These are phyloP conservation scores for Archilochus colubris DNA, from an alignment of 2,113 vertebrate species.

Conservation along the genomic window DNA sequence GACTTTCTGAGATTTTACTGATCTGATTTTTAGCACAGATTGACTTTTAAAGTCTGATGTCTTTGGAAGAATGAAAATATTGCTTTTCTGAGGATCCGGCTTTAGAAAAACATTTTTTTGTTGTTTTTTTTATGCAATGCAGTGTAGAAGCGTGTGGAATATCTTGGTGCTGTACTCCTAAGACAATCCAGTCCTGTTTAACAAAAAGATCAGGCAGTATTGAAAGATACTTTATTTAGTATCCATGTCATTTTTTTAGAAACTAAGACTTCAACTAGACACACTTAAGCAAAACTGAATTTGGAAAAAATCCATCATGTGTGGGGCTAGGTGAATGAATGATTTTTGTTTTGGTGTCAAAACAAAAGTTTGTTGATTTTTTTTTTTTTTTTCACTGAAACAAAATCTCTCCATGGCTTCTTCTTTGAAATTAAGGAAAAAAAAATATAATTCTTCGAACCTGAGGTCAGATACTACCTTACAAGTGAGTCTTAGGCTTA, in stretches of 20 bases:
- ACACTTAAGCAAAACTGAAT: background rate
- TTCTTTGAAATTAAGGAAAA: background rate
- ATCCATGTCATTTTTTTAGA: background rate
- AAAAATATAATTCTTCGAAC: background rate
- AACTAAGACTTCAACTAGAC: background rate
- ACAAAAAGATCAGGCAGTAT: fast-evolving
- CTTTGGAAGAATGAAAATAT: background rate
- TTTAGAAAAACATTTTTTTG: background rate
- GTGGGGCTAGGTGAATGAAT: background rate
- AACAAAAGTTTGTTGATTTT: fast-evolving
- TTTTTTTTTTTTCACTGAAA: background rate
- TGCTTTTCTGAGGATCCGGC: background rate
- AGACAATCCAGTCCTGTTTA: background rate
- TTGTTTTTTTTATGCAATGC: background rate
- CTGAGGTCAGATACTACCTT: background rate
- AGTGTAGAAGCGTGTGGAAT: background rate
- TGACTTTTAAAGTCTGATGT: background rate
- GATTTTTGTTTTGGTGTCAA: background rate
- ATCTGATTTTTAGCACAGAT: background rate
- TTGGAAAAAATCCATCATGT: fast-evolving
- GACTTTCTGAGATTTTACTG: background rate
- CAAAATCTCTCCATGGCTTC: background rate
- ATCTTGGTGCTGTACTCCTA: background rate
- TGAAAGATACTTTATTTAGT: background rate
- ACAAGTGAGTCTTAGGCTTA: background rate